These are phyloP conservation scores for Littorina saxatilis DNA, from an alignment of 1,140 invertebrate species.

Conservation along the genomic window DNA sequence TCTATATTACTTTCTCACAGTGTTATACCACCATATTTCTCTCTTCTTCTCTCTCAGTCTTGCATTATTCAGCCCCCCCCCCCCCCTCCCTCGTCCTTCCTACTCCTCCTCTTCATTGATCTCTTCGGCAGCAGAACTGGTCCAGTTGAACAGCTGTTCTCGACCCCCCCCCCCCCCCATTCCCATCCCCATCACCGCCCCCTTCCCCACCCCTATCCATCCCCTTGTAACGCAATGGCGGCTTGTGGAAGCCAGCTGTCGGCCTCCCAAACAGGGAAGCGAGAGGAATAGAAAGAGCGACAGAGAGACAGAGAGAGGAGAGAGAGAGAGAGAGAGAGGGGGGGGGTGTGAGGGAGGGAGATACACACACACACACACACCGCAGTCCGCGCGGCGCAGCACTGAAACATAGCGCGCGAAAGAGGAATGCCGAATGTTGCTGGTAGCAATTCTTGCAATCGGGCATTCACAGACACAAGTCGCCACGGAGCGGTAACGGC, in stretches of 20 bases:
- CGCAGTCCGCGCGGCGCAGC: no score
- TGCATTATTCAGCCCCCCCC: conserved; percentile 5
- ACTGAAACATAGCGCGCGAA: no score
- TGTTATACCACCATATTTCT: conserved; percentile 89
- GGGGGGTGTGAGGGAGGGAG: background rate
- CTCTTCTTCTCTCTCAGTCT: conserved; percentile 75
- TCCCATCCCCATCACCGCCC: background rate
- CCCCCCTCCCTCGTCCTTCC: background rate
- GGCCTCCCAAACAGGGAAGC: background rate
- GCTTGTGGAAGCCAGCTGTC: background rate
- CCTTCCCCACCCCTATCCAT: background rate
- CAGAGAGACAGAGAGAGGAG: conserved; percentile 1
- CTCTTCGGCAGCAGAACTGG: background rate
- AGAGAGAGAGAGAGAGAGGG: background rate
- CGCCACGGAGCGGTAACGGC: no score
- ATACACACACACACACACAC: no score
- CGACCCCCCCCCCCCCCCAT: background rate
- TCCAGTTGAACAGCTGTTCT: background rate
- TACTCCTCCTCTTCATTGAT: background rate
- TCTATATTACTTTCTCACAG: no score
- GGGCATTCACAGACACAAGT: no score
- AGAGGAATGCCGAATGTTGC: no score
- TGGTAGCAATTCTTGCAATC: no score
- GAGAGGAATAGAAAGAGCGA: background rate
- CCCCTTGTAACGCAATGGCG: background rate